A percentile compares a stretch with the other conserved stretches of the same genome.
Conservation (phyloP, 2,797 vertebrate species). For the Centropyge bicolor region DNA sequence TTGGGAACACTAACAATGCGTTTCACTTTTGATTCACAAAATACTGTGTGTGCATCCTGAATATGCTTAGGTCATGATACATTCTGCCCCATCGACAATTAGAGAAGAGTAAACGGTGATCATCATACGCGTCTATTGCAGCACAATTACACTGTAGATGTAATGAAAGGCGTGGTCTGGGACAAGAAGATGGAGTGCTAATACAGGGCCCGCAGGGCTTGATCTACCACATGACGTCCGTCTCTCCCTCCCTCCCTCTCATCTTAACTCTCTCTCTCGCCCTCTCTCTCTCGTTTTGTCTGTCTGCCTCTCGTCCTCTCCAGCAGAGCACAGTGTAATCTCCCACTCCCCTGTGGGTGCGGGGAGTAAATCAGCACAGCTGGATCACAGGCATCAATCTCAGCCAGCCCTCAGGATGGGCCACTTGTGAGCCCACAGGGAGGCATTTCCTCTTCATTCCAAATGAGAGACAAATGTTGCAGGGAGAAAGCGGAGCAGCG, state of each 20-base stretch:
- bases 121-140: conserved; percentile 52
- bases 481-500: conserved; percentile 53
- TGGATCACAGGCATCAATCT: conserved; percentile 87
- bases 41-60: conserved; percentile 8
- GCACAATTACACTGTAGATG: conserved; percentile 61
- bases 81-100: conserved; percentile 36
- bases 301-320: conserved; percentile 68
- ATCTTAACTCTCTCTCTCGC: conserved; percentile 18
- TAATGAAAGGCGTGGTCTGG: conserved; percentile 68
- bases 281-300: conserved; percentile 48
- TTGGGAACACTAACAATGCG: conserved; percentile 25
- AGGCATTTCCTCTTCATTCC: conserved; percentile 80
- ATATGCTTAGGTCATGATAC: conserved; percentile 12
- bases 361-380: conserved; percentile 86
- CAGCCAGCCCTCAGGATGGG: conserved; percentile 81
- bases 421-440: conserved; percentile 82
- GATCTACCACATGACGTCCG: conserved; percentile 68
- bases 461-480: conserved; percentile 84
- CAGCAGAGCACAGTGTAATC: conserved; percentile 82
- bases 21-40: conserved; percentile 22
- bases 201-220: conserved; percentile 66
- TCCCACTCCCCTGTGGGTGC: conserved; percentile 76
- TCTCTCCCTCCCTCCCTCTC: conserved; percentile 44
- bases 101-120: conserved; percentile 56
- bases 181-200: conserved; percentile 73